Evolutionary conservation across 92 coral and sea anemone genomes (phyloP), one percentile per base, ranked within the genome.

Genomic region (Heliopora coerulea): DNA sequence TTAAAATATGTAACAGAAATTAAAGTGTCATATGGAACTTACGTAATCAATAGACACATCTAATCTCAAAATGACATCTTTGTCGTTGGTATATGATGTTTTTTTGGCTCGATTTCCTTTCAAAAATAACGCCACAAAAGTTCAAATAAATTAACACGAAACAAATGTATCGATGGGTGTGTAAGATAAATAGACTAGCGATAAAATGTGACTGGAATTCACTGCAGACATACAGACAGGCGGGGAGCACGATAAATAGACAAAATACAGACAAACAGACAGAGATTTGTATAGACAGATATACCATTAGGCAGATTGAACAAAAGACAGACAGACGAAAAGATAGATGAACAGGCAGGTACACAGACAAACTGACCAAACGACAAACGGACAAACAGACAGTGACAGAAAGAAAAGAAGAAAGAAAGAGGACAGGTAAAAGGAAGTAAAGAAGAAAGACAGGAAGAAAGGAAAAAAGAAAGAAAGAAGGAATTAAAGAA

Each of bases 1-100:
- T 8, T 59, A 31, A 59, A n/a, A 28, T 29, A 20, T 61, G 12
- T 29, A 19, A 30, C 18, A 23, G 17, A 23, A 13, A 56, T 56
- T 23, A 28, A 33, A 3, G 11, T 33, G 20, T 33, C 14, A 0
- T 32, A 3, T 62, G 68, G 26, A 1, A 69, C 61, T 49, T 12
- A 69, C 76, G 37, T 69, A 24, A 13, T 69, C 62, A 21, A 69
- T 69, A 50, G 52, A 44, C 13, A 62, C 76, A n/a, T 34, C 26
- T 69, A 69, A 26, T 69, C 56, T 69, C 62, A 69, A 3, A 32
- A 9, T 54, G 5, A 5, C 12, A 3, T 28, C 76, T 28, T 49
- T 19, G 52, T 30, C 52, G 73, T 28, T 66, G 17, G 21, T 4
- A 21, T 3, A 34, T 44, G 25, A 35, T 13, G 32, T 9, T 9